A percentile compares a stretch with the other conserved stretches of the same genome.
phyloP scores from a whole-genome alignment of 2,888 invertebrate species.

The Eurytoma adleriae region DNA sequence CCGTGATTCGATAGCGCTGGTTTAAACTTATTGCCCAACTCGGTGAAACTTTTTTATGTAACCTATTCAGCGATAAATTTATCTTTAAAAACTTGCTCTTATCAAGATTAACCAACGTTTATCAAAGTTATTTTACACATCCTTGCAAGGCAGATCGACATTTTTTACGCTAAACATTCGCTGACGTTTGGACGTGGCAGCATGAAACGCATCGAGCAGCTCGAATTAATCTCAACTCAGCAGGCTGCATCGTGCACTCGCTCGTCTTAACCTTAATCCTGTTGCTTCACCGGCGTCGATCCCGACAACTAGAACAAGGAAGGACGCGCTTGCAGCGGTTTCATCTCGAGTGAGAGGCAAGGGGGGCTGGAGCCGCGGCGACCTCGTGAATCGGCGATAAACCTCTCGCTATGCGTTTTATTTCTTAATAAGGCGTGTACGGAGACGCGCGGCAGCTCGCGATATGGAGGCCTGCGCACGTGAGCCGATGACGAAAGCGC shows the following conservation, averaged over 20 bases:
- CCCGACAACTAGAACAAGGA: neutral
- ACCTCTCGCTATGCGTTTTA: conserved; percentile 5
- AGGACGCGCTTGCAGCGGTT: neutral
- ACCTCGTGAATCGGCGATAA: no score
- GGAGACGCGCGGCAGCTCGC: neutral
- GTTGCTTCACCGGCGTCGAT: neutral
- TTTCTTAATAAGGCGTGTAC: conserved; percentile 12
- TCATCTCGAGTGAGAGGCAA: neutral
- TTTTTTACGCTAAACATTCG: no score
- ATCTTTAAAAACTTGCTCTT: neutral
- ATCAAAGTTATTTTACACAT: neutral
- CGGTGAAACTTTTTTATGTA: neutral
- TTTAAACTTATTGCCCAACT: no score
- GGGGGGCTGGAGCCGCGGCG: neutral
- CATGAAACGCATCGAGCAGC: no score
- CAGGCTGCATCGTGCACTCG: no score
- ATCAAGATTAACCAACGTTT: neutral
- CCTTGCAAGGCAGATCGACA: no score
- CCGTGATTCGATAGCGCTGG: no score
- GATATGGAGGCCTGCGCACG: conserved; percentile 13
- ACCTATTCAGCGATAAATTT: conserved; percentile 3
- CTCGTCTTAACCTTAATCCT: no score
- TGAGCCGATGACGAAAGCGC: conserved; percentile 26
- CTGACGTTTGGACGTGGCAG: no score
- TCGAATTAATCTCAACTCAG: no score